Evolutionary conservation across 2,888 invertebrate species (phyloP).

Genomic region (Schizotus pectinicornis): DNA sequence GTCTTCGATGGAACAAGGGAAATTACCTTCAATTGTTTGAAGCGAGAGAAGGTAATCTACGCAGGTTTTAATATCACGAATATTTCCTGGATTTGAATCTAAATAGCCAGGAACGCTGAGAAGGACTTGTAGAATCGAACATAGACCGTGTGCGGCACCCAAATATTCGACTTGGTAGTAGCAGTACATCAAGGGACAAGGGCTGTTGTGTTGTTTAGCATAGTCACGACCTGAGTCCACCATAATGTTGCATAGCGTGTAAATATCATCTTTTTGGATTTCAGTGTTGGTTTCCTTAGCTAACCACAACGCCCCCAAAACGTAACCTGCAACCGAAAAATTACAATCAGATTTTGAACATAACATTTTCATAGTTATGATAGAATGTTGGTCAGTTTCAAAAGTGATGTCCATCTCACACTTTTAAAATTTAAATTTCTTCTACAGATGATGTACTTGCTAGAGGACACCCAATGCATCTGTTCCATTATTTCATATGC

Average conservation of each 20-base stretch:
- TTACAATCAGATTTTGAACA: background rate
- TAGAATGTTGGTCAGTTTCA: too few species aligned
- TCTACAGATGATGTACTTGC: too few species aligned
- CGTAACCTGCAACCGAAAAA: constrained; percentile 60
- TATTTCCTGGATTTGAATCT: constrained; percentile 61
- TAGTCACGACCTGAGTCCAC: constrained; percentile 76
- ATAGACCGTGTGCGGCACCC: constrained; percentile 74
- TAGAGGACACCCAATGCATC: too few species aligned
- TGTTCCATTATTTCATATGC: too few species aligned
- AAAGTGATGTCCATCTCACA: too few species aligned
- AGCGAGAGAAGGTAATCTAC: constrained; percentile 71
- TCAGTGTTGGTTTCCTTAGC: constrained; percentile 62
- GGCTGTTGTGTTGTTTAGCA: constrained; percentile 63
- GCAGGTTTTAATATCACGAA: constrained; percentile 66
- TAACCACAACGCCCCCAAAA: constrained; percentile 79
- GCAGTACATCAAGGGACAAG: constrained; percentile 78
- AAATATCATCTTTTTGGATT: constrained; percentile 61
- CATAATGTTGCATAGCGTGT: constrained; percentile 72
- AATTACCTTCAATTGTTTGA: constrained; percentile 70
- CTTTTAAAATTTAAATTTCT: too few species aligned
- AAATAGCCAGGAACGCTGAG: constrained; percentile 66
- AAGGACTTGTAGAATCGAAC: constrained; percentile 70
- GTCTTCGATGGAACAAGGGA: constrained; percentile 71
- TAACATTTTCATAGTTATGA: background rate
- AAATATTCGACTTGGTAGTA: constrained; percentile 75